Evolutionary conservation across 2,113 vertebrate genomes (phyloP), one percentile per base, ranked within the genome.

Genomic region (Labeo catla): DNA sequence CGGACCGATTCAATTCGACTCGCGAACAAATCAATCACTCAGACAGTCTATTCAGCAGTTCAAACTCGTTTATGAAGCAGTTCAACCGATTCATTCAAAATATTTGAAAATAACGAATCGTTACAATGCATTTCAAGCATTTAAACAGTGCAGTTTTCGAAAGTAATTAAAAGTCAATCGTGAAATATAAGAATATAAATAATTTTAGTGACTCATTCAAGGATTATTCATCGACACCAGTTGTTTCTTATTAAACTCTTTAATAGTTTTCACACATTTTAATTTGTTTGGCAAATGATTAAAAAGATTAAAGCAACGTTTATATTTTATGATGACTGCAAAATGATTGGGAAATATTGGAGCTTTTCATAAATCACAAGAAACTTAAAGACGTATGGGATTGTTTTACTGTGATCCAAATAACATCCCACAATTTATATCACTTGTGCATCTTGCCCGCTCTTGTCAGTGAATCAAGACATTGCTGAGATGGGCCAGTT

Each of bases 321-420:
- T 9, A 47, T 23, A 74, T 45, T 74, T 47, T n/a, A 49, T 23
- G 49, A 73, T 21, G 19, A n/a, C 43, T 23, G 6, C 77, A 79
- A 79, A 79, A 4, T 6, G 19, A 34, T n/a, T 59, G 16, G 13
- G 54, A 61, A 45, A 80, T 15, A 78, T 57, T 78, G 52, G 10
- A 78, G 34, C 57, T 63, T 59, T 57, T n/a, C 2, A 80, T 23
- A 63, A 80, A 80, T 80, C 57, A 80, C 77, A 80, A n/a, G 19
- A 47, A 43, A 23, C 28, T n/a, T 21, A 39, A 50, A 8, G 34
- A 63, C 45, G 36, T 80, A 34, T 23, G 21, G 57, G 63, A 80
- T 13, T 63, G 36, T 81, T 66, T 81, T 50, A 81, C 61, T 81
- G 16, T 34, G 43, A 81, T 28, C 11, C 10, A 66, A 49, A 66